phyloP scores from a whole-genome alignment of 35 echinoderm and acorn worm species.

The Amphiura filiformis region DNA sequence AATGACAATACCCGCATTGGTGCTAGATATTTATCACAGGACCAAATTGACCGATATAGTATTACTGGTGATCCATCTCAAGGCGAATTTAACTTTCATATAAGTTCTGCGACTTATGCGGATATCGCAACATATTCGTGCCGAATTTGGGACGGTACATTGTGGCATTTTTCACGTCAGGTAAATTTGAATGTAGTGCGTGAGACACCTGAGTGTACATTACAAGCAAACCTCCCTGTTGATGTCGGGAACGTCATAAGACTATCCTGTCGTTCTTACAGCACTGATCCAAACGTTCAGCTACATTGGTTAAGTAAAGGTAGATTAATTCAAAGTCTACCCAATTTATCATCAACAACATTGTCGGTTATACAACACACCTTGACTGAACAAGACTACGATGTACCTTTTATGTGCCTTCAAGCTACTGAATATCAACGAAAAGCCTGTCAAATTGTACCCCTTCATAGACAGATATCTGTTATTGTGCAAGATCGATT shows the following conservation, averaged over 20 bases:
- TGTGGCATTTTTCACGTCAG: not conserved
- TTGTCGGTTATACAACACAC: not conserved
- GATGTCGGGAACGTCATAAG: not conserved
- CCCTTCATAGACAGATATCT: not conserved
- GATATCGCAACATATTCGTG: not conserved
- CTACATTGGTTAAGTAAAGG: slow-evolving; percentile 1
- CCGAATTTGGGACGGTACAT: not conserved
- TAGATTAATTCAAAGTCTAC: not conserved
- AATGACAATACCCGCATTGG: not conserved
- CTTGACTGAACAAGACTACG: not conserved
- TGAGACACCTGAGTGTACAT: not conserved
- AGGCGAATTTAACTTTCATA: not conserved
- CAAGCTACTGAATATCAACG: not conserved
- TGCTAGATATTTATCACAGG: not conserved
- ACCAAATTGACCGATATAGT: not conserved
- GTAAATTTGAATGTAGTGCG: not conserved
- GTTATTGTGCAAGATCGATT: not conserved
- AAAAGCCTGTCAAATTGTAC: not conserved
- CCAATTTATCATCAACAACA: not conserved
- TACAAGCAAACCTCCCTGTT: not conserved
- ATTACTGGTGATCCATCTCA: not conserved
- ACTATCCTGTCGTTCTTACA: not conserved
- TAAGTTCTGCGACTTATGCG: not conserved
- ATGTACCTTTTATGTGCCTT: not conserved
- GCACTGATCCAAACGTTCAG: not conserved